Percentiles rank a stretch among this genome's conserved stretches.
Conservation (phyloP, 2,888 invertebrate genomes). For the Chesias legatella region DNA sequence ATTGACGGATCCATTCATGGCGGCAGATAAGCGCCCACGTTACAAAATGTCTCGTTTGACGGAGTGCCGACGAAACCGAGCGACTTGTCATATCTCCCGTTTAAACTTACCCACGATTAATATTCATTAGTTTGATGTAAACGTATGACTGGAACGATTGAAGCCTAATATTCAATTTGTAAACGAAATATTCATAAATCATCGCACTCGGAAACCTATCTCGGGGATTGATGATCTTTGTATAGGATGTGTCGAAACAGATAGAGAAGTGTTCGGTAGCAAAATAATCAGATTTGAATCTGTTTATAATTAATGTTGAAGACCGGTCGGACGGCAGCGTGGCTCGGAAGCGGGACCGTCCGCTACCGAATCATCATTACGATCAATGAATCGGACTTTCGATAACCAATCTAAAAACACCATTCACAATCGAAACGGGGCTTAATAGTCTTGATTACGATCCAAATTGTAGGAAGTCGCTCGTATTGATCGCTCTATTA, state of each 20-base stretch:
- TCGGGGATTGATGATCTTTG: slow-evolving; percentile 61
- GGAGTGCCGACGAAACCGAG: slow-evolving; percentile 17
- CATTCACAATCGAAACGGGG: slow-evolving; percentile 47
- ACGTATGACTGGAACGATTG: slow-evolving; percentile 27
- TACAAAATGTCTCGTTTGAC: slow-evolving; percentile 43
- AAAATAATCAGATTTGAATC: slow-evolving; percentile 69
- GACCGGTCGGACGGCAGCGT: slow-evolving; percentile 63
- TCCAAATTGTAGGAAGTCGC: slow-evolving; percentile 53
- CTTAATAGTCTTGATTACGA: slow-evolving; percentile 58
- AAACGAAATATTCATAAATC: slow-evolving; percentile 56
- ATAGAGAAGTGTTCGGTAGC: slow-evolving; percentile 64
- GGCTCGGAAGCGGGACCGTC: slow-evolving; percentile 61
- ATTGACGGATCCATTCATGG: slow-evolving; percentile 60
- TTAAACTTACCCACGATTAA: slow-evolving; percentile 25
- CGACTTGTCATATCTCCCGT: slow-evolving; percentile 34
- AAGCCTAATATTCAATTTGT: slow-evolving; percentile 48
- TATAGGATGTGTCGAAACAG: slow-evolving; percentile 55
- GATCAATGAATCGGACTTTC: slow-evolving; percentile 75
- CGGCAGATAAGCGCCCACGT: slow-evolving; percentile 39
- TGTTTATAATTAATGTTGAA: slow-evolving; percentile 68
- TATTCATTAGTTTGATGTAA: slow-evolving; percentile 19
- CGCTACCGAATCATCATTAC: slow-evolving; percentile 62
- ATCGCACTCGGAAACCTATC: slow-evolving; percentile 56
- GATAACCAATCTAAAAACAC: slow-evolving; percentile 50
- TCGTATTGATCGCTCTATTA: slow-evolving; percentile 48